These are phyloP conservation scores for Penelope pileata DNA, from an alignment of 2,113 vertebrate species.

Conservation along the genomic window DNA sequence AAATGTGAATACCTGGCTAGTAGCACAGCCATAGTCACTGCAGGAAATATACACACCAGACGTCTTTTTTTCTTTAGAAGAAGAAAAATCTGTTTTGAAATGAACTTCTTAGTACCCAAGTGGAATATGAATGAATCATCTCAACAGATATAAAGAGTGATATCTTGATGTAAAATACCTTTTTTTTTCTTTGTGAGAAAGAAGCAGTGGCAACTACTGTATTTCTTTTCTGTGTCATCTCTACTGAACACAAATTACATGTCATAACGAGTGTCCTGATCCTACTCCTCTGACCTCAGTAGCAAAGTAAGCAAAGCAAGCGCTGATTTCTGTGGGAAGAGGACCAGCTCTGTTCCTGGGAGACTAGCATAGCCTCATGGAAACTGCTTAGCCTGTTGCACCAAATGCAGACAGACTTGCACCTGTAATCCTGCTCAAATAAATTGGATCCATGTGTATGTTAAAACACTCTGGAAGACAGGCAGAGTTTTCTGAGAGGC, in stretches of 20 bases:
- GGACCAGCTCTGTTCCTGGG: not conserved
- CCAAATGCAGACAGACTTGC: not conserved
- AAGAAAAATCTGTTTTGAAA: not conserved
- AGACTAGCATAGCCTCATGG: not conserved
- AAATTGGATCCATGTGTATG: not conserved
- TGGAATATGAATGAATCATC: not conserved
- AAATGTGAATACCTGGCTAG: not conserved
- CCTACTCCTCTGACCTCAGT: not conserved
- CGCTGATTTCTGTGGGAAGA: not conserved
- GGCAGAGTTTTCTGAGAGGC: not conserved
- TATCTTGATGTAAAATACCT: not conserved
- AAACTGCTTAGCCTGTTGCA: not conserved
- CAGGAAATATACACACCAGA: not conserved
- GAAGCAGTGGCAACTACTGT: not conserved
- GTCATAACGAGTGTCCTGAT: not conserved
- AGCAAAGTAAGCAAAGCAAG: fast-evolving
- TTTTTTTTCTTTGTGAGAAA: not conserved
- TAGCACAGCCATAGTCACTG: not conserved
- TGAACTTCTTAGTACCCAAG: not conserved
- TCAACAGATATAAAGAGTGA: not conserved
- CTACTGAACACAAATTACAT: not conserved
- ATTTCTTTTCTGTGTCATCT: not conserved
- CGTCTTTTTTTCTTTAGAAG: not conserved
- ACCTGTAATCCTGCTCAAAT: not conserved
- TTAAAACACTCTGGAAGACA: not conserved